phyloP scores from a whole-genome alignment of 2,113 vertebrate species.

The Lanius collurio region DNA sequence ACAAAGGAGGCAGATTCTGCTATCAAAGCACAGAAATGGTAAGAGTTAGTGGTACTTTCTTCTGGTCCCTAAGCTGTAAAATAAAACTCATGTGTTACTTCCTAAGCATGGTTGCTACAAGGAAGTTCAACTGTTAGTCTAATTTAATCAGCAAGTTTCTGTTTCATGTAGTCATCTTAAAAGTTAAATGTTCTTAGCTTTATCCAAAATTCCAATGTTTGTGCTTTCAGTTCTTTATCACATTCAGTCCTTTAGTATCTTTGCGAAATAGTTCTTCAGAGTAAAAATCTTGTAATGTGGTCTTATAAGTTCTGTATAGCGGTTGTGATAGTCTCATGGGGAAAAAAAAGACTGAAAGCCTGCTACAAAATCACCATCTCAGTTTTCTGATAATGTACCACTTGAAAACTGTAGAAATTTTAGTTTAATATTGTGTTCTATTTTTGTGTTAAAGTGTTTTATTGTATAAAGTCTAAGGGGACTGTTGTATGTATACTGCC shows the following conservation, averaged over 20 bases:
- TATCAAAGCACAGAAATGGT: background rate
- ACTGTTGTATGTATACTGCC: background rate
- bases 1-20: background rate
- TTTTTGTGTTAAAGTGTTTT: background rate
- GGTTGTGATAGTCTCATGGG: background rate
- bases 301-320: background rate
- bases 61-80: background rate
- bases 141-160: background rate
- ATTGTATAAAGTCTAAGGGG: background rate
- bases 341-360: background rate
- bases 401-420: background rate
- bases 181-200: background rate
- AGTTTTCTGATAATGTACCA: background rate
- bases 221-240: background rate
- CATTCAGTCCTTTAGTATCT: background rate
- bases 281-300: background rate
- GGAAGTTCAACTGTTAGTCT: background rate
- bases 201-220: background rate
- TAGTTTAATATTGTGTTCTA: background rate
- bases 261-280: background rate
- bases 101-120: background rate
- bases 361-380: background rate
- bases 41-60: background rate
- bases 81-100: background rate
- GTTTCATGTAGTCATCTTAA: background rate